Evolutionary conservation across 2,113 vertebrate genomes (phyloP), one percentile per base, ranked within the genome.

Genomic region (Phalacrocorax pelagicus): DNA sequence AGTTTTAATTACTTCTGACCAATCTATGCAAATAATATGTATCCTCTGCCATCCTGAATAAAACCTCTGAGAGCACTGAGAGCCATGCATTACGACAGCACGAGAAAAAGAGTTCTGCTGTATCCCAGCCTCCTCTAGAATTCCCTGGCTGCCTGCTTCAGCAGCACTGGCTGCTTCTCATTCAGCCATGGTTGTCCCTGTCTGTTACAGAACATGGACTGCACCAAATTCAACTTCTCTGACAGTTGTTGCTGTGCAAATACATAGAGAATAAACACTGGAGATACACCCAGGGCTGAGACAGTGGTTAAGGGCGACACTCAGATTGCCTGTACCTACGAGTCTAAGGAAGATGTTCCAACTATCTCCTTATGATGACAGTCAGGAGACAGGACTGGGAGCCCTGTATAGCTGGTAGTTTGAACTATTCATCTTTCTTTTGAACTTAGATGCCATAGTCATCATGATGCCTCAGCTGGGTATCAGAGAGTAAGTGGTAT

Each of bases 1-100:
- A 82, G 32, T 62, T 95, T 88, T 93, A 94, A 95, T 96, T 96
- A 87, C 82, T 91, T 77, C 89, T 82, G 74, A 90, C 81, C 90
- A 27, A 42, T 40, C 86, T 96, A 86, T 96, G 95, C 91, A 96
- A 97, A 97, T 79, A 81, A 42, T 32, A 49, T 24, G 34, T 75
- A 54, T 80, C 54, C 62, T 86, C 81, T 90, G 89, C 22, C 94
- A 82, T 29, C 66, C 73, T 7, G 80, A 86, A 61, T 66, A 81
- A 85, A 81, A 8, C 70, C 73, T 71, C 38, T 2, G 83, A 83
- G 74, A 94, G 83, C 24, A 18, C 57, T 26, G 57, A 46, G 62
- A 91, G 70, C 73, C 81, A 65, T 10, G 83, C 47, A 18, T 46
- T 57, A 58, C 0, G 4, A 74, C 46, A 85, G 90, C 61, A 46